Evolutionary conservation across 2,113 vertebrate genomes (phyloP), one percentile per base, ranked within the genome.

Genomic region (Callipepla squamata): DNA sequence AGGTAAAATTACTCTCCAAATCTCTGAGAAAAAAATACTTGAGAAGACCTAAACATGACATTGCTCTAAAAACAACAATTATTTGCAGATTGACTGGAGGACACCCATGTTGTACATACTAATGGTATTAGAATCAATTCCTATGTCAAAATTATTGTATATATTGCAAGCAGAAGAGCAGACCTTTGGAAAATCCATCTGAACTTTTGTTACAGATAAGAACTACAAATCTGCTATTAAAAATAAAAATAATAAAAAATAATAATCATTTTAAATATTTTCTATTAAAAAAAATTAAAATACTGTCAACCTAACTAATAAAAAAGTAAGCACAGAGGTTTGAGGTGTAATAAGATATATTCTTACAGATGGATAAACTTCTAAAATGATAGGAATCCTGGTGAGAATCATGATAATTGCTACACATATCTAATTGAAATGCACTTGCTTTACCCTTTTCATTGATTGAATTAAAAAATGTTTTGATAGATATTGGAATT

Each of bases 81-180:
- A 3, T 62, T 62, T 18, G 12, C 48, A 62, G 12, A 67, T 89
- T 72, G 50, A 42, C n/a, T 55, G 57, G 38, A 80, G 66, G 38
- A 42, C 15, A 62, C 12, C 5, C 0, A 1, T 17, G 9, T 50
- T 22, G 17, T 13, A 57, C 3, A 38, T 45, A 19, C 8, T 62
- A 45, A 45, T 12, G 6, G 12, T 20, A 45, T 4, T n/a, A 59
- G 28, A 50, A 36, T 78, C 38, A 36, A 20, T 40, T 59, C 42
- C 6, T 51, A 5, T 26, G 10, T 74, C 44, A 51, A 67, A 72
- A 45, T 15, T 18, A 1, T 42, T 13, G 3, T 21, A 32, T 8
- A 2, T 34, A 6, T 25, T 67, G 36, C n/a, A 40, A 26, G 36
- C 19, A 67, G 30, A 63, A 69, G n/a, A 65, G 5, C 12, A 20